phyloP scores from a whole-genome alignment of 2,888 invertebrate species.

The Gandaritis pyraliata region DNA sequence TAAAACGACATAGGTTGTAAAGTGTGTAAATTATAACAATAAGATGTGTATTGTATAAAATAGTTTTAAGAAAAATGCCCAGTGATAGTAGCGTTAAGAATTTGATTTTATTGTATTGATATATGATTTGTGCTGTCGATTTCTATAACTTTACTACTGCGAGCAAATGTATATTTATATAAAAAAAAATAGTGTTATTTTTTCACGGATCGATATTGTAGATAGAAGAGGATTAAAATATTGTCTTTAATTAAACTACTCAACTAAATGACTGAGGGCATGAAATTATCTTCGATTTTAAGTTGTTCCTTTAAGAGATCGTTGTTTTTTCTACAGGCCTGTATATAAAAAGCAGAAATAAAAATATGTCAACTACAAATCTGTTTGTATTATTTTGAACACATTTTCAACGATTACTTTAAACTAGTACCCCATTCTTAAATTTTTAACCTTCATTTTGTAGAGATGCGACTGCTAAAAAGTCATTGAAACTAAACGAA shows the following conservation, averaged over 20 bases:
- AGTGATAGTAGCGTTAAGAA: constrained; percentile 82
- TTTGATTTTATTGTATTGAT: constrained; percentile 57
- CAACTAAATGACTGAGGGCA: constrained; percentile 73
- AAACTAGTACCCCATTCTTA: too few species aligned
- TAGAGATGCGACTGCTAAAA: too few species aligned
- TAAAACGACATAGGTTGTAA: constrained; percentile 68
- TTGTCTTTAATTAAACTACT: constrained; percentile 58
- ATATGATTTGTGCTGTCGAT: constrained; percentile 66
- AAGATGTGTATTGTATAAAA: constrained; percentile 56
- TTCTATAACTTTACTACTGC: constrained; percentile 58
- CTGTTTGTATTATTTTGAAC: constrained; percentile 28
- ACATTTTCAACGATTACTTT: neutral
- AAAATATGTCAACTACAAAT: constrained; percentile 67
- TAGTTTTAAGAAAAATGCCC: constrained; percentile 73
- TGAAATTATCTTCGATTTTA: constrained; percentile 68
- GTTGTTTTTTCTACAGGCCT: constrained; percentile 81
- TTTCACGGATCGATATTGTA: constrained; percentile 71
- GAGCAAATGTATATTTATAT: constrained; percentile 56
- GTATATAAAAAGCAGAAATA: constrained; percentile 72
- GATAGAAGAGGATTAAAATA: constrained; percentile 53
- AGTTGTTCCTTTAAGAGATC: constrained; percentile 75
- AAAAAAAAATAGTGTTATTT: constrained; percentile 68
- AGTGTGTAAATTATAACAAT: constrained; percentile 69
- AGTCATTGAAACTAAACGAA: too few species aligned
- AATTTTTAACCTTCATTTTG: too few species aligned